phyloP scores from a whole-genome alignment of 2,888 invertebrate genomes.

The Lepidocyrtoides sp. region DNA sequence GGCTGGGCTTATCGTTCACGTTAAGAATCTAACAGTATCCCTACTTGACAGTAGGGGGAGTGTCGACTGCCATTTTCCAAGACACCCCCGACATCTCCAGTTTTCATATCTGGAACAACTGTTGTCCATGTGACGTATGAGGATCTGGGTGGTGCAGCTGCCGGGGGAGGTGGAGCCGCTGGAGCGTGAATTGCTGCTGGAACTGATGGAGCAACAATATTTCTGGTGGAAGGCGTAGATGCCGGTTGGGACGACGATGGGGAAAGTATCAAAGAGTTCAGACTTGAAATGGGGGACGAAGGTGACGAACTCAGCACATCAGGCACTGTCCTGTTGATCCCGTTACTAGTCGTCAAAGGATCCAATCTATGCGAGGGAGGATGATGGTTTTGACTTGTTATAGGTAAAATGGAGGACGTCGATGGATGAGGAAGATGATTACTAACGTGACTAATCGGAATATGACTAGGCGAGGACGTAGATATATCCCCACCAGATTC shows the following conservation, averaged over 20 bases:
- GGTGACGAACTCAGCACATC: slow-evolving; percentile 66
- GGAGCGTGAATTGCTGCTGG: slow-evolving; percentile 2
- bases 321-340: slow-evolving; percentile 71
- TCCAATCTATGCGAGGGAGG: background rate
- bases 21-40: slow-evolving; percentile 80
- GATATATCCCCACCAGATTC: slow-evolving; percentile 11
- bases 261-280: slow-evolving; percentile 37
- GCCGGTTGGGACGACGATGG: slow-evolving; percentile 43
- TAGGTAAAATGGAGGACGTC: background rate
- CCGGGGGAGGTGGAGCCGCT: slow-evolving; percentile 28
- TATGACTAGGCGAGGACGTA: slow-evolving; percentile 42
- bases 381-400: background rate
- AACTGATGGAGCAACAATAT: slow-evolving; percentile 36
- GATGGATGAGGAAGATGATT: slow-evolving; percentile 19
- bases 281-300: slow-evolving; percentile 54
- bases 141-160: slow-evolving; percentile 13
- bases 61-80: slow-evolving; percentile 70
- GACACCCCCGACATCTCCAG: slow-evolving; percentile 73
- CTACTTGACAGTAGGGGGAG: slow-evolving; percentile 84
- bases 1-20: slow-evolving; percentile 55
- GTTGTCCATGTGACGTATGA: slow-evolving; percentile 84
- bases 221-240: slow-evolving; percentile 36
- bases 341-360: slow-evolving; percentile 26
- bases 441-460: slow-evolving; percentile 51
- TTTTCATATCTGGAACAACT: slow-evolving; percentile 82